Base-by-base conservation (phyloP, 2,797 vertebrate species). In the Rhabdophis nuchalis region DNA sequence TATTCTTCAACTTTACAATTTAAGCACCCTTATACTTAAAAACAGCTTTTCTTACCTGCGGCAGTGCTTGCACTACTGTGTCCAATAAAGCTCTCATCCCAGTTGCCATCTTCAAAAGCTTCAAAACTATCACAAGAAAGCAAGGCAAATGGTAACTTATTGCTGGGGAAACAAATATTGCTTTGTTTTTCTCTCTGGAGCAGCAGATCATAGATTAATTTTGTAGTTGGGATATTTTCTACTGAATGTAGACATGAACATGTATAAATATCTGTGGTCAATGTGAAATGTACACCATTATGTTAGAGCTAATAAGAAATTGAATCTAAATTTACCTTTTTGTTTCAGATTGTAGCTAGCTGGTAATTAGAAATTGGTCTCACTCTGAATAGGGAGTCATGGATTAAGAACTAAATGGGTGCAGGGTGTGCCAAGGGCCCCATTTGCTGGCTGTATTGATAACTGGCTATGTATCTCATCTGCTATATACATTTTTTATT, bases 51-150 rank as follows among this genome's bases (percentile, higher is more conserved):
- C 96, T 97, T 97, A 99, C 99, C 99, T 99, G 99, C 54, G 99
- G 99, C 91, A 99, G 97, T 58, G 99, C 99, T 95, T 99, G 99
- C 89, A 99, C 98, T 92, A 99, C 99, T 0, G 99, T 99, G 96
- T 99, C 99, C 88, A 99, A 98, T 96, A 99, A 97, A 0, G 99
- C 98, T 95, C 99, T 97, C 99, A 99, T 99, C 10, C 99, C 99
- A 0, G 99, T 99, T 87, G 99, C 99, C 97, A 98, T 98, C 96
- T 98, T 98, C 96, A 98, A 90, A 56, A 98, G 96, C 95, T 98
- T 98, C 96, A 98, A 95, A 93, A 98, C 98, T 98, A 96, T 1
- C 90, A 96, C n/a, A 5, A 94, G 14, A 97, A 95, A 93, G 85
- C 94, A 91, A 94, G 89, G 58, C 93, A 72, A 88, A 91, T 0